A percentile compares a stretch with the other conserved stretches of the same genome.
phyloP scores from a whole-genome alignment of 2,113 vertebrate species.

The Hypomesus transpacificus region DNA sequence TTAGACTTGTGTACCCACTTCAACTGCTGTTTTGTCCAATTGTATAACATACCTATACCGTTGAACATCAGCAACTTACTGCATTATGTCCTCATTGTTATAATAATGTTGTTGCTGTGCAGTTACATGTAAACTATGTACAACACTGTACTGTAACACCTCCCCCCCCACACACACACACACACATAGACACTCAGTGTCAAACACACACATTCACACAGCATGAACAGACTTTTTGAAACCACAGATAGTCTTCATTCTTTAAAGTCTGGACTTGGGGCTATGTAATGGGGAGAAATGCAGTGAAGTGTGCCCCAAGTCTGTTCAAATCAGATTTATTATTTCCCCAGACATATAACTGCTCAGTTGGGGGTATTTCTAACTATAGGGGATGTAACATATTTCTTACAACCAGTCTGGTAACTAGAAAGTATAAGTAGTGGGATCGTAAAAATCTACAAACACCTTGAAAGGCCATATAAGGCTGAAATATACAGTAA shows the following conservation, averaged over 20 bases:
- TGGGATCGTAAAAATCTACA: no score
- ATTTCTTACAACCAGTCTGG: neutral
- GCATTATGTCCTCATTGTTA: no score
- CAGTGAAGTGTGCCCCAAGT: neutral
- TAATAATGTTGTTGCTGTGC: no score
- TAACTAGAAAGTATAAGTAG: no score
- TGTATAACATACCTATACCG: no score
- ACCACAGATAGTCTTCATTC: slow-evolving; percentile 5
- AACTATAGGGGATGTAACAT: neutral
- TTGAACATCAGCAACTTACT: no score
- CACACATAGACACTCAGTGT: slow-evolving; percentile 19
- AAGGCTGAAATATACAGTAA: neutral
- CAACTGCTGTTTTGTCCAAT: no score
- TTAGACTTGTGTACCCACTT: no score
- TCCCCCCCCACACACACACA: neutral
- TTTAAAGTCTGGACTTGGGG: slow-evolving; percentile 10
- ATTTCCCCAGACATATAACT: slow-evolving; percentile 65
- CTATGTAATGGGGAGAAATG: slow-evolving; percentile 3
- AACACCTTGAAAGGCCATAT: no score
- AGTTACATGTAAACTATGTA: no score
- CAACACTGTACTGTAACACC: no score
- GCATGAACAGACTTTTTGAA: neutral
- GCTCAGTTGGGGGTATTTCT: slow-evolving; percentile 70
- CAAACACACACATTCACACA: slow-evolving; percentile 10
- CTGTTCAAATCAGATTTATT: slow-evolving; percentile 16